A percentile compares a stretch with the other conserved stretches of the same genome.
Conservation (phyloP, 2,113 vertebrate genomes). For the Pseudopodoces humilis region DNA sequence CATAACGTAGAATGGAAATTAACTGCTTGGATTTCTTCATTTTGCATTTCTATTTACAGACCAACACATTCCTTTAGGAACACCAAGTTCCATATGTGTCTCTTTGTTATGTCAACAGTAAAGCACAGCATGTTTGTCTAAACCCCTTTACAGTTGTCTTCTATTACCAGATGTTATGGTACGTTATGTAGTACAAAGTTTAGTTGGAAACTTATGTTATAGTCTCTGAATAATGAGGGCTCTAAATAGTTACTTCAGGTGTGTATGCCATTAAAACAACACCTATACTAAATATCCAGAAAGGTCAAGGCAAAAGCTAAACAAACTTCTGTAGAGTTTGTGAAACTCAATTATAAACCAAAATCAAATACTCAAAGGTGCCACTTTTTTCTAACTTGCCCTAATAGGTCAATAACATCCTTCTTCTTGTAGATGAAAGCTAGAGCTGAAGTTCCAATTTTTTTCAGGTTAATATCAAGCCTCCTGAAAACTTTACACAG, state of each 20-base stretch:
- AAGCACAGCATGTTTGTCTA: neutral
- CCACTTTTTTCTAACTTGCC: neutral
- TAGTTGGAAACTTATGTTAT: too few relatives aligned
- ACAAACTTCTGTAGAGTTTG: neutral
- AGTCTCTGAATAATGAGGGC: neutral
- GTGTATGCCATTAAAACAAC: neutral
- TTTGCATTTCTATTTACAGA: slow-evolving; percentile 18
- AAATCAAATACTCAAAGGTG: neutral
- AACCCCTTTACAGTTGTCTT: neutral
- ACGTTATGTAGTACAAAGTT: neutral
- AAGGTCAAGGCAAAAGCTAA: neutral
- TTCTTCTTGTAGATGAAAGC: neutral
- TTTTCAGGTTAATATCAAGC: neutral
- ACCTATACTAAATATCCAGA: neutral
- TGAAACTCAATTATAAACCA: neutral
- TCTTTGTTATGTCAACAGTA: slow-evolving; percentile 7
- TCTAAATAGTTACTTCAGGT: neutral
- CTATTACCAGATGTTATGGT: neutral
- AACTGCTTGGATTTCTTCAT: neutral
- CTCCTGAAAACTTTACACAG: neutral
- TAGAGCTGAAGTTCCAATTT: neutral
- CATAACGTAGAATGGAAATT: slow-evolving; percentile 36
- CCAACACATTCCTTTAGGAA: slow-evolving; percentile 17
- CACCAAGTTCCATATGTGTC: neutral
- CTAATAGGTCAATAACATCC: neutral